Percentiles rank a stretch among this genome's conserved stretches.
Evolutionary conservation across 2,797 vertebrate genomes (phyloP).

Genomic region (Gobionotothen gibberifrons): DNA sequence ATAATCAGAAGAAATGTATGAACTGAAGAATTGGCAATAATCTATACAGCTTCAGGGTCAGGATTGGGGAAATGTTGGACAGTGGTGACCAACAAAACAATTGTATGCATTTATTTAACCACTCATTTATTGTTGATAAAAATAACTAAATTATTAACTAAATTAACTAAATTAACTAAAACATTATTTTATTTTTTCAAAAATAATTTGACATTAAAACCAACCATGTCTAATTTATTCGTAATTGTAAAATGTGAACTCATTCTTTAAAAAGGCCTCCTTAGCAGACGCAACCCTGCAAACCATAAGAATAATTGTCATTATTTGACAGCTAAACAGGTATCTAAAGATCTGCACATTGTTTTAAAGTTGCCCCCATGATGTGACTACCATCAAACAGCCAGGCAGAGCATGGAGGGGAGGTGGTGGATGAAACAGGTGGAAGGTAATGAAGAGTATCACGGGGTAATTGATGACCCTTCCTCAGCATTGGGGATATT

Average conservation of each 20-base stretch:
- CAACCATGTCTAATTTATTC: too few relatives aligned
- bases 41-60: not conserved
- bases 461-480: slow-evolving; percentile 80
- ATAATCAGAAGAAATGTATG: slow-evolving; percentile 20
- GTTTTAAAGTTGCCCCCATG: slow-evolving; percentile 45
- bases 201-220: too few relatives aligned
- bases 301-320: not conserved
- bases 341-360: slow-evolving; percentile 28
- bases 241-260: not conserved
- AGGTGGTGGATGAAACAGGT: slow-evolving; percentile 79
- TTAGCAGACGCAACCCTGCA: not conserved
- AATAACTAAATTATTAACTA: too few relatives aligned
- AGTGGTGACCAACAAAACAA: not conserved
- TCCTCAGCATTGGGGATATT: slow-evolving; percentile 78
- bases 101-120: not conserved
- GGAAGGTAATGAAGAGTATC: slow-evolving; percentile 82
- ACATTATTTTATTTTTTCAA: too few relatives aligned
- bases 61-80: not conserved
- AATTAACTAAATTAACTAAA: too few relatives aligned
- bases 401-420: slow-evolving; percentile 43
- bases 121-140: not conserved
- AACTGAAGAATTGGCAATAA: slow-evolving; percentile 10
- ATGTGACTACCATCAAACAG: slow-evolving; percentile 26
- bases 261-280: not conserved
- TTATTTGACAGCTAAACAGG: not conserved